phyloP scores from a whole-genome alignment of 2,797 vertebrate genomes.

The Micrastur ruficollis region DNA sequence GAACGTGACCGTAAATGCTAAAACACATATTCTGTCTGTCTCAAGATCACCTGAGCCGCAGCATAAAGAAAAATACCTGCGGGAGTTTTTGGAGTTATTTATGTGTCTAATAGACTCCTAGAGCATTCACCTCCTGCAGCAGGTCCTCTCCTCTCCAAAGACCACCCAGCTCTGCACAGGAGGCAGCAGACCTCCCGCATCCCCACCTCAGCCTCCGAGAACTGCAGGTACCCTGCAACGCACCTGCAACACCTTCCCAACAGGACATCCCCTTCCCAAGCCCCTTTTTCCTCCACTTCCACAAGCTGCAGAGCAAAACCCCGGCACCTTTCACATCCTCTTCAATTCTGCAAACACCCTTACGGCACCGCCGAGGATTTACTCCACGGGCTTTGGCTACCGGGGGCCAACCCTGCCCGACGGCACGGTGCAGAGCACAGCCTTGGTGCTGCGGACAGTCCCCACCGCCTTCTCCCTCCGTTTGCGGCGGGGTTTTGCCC shows the following conservation, averaged over 20 bases:
- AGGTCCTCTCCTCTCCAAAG: not conserved
- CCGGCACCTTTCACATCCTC: not conserved
- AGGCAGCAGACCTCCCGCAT: not conserved
- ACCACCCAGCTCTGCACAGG: not conserved
- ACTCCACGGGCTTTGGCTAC: not conserved
- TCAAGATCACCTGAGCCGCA: not conserved
- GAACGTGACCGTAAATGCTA: fast-evolving
- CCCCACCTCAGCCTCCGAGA: fast-evolving
- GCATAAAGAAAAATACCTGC: not conserved
- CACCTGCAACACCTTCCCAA: not conserved
- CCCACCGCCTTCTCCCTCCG: fast-evolving
- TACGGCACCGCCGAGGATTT: not conserved
- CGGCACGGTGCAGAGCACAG: not conserved
- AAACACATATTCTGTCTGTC: not conserved
- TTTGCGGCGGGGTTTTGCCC: fast-evolving
- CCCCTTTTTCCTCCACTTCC: not conserved
- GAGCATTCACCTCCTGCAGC: not conserved
- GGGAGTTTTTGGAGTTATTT: not conserved
- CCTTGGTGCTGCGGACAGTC: not conserved
- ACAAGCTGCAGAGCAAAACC: not conserved
- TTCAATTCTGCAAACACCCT: not conserved
- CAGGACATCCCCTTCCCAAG: not conserved
- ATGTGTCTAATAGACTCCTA: not conserved
- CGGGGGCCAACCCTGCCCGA: not conserved
- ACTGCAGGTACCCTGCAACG: not conserved